Evolutionary conservation across 2,113 vertebrate genomes (phyloP), one percentile per base, ranked within the genome.

Genomic region (Marcusenius ussheri): DNA sequence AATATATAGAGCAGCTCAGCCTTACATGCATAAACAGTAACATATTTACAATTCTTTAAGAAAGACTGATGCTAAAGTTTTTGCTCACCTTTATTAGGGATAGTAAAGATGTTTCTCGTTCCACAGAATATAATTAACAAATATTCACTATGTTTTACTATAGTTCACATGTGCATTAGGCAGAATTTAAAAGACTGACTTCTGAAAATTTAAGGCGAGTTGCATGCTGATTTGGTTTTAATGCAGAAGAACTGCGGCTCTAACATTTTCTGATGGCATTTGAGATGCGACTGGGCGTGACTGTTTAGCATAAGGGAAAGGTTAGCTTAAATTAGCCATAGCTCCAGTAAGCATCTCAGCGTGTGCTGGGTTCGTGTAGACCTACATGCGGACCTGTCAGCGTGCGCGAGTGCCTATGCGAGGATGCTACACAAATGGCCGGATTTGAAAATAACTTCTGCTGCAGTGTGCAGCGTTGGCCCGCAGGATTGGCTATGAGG

Each of bases 271-370:
- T 27, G 5, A 56, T 56, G 53, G 53, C 19, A 56, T 56, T 56
- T 86, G 46, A 49, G 46, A 85, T 50, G 35, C 46, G 49, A 19
- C 19, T 50, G n/a, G 83, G n/a, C 83, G 10, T 31, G 83, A 15
- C n/a, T 49, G 24, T 86, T 49, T n/a, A 50, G 45, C 47, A 49
- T 27, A 86, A 86, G 83, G 83, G 83, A 86, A 86, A 86, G 83
- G 83, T 86, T 47, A 15, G 45, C 24, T 47, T 50, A 86, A 85
- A 85, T 85, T 80, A 85, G 83, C 83, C 46, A 0, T 15, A 42
- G 46, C 83, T 85, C 83, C 42, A 86, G n/a, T 86, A 31, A 49
- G 21, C 45, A 49, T n/a, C 47, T 2, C 24, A 1, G 42, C 4
- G 9, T 47, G 24, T 50, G 83, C 45, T 58, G n/a, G 49, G 49